Evolutionary conservation across 2,113 vertebrate genomes (phyloP).

Genomic region (Pionites leucogaster): DNA sequence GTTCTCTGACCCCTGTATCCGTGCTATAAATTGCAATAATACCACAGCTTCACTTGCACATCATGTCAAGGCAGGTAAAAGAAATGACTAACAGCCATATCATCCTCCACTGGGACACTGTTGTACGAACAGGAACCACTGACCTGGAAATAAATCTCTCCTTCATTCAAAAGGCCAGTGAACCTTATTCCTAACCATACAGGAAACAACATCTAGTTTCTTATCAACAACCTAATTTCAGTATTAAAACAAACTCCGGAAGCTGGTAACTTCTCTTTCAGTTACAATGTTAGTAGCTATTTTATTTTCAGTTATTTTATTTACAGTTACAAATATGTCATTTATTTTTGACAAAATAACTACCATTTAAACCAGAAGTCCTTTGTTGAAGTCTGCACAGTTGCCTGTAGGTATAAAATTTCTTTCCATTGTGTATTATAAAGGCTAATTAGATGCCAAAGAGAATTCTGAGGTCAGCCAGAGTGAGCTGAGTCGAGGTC

Average conservation of each 20-base stretch:
- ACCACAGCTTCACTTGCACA: background rate
- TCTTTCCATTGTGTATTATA: background rate
- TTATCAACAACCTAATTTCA: background rate
- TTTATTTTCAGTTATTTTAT: no score
- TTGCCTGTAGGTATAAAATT: background rate
- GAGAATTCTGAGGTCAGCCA: constrained; percentile 90
- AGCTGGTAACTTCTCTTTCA: background rate
- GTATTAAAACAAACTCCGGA: background rate
- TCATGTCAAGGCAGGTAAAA: background rate
- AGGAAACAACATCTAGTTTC: background rate
- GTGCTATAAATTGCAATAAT: background rate
- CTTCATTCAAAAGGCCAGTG: background rate
- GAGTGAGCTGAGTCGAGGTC: constrained; percentile 84
- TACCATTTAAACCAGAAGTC: background rate
- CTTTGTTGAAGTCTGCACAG: background rate
- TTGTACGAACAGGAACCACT: background rate
- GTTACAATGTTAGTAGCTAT: no score
- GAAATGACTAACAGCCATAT: background rate
- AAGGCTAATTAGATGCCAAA: constrained; percentile 77
- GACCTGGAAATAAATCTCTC: background rate
- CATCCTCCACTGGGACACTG: no score
- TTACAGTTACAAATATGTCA: background rate
- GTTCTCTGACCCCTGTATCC: no score
- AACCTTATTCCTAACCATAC: background rate
- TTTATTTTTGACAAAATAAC: background rate